phyloP scores from a whole-genome alignment of 2,113 vertebrate species.

The Sigmodon hispidus region DNA sequence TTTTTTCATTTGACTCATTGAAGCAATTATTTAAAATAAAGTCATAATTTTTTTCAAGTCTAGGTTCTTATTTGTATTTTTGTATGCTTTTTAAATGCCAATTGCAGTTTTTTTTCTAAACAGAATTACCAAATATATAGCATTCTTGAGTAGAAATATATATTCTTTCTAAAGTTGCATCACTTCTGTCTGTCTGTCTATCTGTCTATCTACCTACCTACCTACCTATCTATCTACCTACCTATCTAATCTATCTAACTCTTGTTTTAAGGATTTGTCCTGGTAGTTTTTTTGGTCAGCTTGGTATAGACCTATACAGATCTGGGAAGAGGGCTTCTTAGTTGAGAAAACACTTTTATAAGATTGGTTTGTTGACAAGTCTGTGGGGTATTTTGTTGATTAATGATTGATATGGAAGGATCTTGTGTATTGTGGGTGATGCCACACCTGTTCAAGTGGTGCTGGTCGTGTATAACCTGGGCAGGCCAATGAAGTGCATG shows the following conservation, averaged over 20 bases:
- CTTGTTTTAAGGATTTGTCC: neutral
- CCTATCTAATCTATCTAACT: neutral
- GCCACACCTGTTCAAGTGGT: neutral
- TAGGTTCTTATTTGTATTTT: slow-evolving; percentile 22
- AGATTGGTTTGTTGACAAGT: neutral
- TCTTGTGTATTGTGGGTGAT: neutral
- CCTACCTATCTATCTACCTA: neutral
- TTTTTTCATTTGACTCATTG: slow-evolving; percentile 38
- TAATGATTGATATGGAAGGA: neutral
- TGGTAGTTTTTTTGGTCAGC: neutral
- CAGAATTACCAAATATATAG: slow-evolving; percentile 1
- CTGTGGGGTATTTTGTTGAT: neutral
- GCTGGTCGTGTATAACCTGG: neutral
- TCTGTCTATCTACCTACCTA: neutral
- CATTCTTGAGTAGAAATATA: neutral
- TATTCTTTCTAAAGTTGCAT: slow-evolving; percentile 41
- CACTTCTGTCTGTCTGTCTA: neutral
- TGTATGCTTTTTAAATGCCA: neutral
- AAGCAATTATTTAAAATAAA: slow-evolving; percentile 53
- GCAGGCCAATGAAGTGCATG: neutral
- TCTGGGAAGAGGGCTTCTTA: neutral
- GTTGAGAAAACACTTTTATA: neutral
- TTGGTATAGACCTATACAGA: neutral
- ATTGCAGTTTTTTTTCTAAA: slow-evolving; percentile 12
- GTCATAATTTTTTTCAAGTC: neutral